Evolutionary conservation across 37 sponge, comb jelly and placozoan genomes (phyloP).

Genomic region (Oopsacas minuta): DNA sequence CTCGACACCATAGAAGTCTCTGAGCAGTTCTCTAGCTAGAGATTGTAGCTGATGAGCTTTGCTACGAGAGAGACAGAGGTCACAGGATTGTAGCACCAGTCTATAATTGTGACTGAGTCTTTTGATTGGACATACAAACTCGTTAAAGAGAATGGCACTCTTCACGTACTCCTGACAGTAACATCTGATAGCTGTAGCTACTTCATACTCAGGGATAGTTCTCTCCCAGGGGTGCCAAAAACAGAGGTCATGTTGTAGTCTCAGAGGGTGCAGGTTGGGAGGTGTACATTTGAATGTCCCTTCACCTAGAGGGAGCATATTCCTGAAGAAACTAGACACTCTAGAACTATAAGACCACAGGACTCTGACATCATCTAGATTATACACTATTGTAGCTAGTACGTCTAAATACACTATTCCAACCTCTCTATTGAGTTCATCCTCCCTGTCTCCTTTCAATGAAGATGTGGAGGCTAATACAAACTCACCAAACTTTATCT

Average conservation of each 20-base stretch:
- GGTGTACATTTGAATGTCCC: background rate
- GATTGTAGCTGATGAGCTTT: background rate
- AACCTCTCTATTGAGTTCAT: background rate
- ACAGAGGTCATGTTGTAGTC: slow-evolving; percentile 7
- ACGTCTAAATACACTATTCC: background rate
- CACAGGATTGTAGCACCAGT: background rate
- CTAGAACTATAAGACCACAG: background rate
- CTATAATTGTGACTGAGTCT: slow-evolving; percentile 2
- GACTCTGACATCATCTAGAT: background rate
- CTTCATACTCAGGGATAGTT: background rate
- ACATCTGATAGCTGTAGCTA: background rate
- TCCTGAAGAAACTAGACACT: background rate
- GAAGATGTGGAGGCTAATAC: background rate
- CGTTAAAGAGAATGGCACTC: background rate
- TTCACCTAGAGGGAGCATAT: background rate
- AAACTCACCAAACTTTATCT: background rate
- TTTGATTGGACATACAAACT: background rate
- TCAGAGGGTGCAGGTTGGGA: slow-evolving; percentile 7
- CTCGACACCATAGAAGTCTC: slow-evolving; percentile 8
- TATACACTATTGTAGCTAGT: background rate
- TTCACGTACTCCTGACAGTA: background rate
- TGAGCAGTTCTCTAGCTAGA: slow-evolving; percentile 6
- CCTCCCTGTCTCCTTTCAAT: background rate
- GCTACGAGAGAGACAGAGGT: background rate
- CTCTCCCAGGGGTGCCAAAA: slow-evolving; percentile 11